These are phyloP conservation scores for Caenorhabditis zanzibari DNA, from an alignment of 2,888 invertebrate genomes.

Conservation along the genomic window DNA sequence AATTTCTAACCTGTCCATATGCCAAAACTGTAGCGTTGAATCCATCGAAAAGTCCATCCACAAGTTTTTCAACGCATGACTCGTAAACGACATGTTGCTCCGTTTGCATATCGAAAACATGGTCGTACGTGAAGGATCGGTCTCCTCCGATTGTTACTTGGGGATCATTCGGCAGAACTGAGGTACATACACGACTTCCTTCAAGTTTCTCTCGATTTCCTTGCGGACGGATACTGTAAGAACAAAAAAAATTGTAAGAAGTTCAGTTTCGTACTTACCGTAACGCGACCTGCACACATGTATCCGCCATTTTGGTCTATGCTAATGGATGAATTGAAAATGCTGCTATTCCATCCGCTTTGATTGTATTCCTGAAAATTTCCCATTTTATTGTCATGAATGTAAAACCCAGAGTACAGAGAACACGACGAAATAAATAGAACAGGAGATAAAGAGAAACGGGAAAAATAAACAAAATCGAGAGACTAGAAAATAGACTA, in stretches of 20 bases:
- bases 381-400: slow-evolving; percentile 20
- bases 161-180: slow-evolving; percentile 92
- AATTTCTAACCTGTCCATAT: slow-evolving; percentile 93
- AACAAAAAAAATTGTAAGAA: too few species aligned
- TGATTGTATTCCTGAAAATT: slow-evolving; percentile 20
- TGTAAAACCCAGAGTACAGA: background rate
- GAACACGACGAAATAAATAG: background rate
- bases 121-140: slow-evolving; percentile 89
- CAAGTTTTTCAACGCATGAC: slow-evolving; percentile 90
- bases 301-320: slow-evolving; percentile 53
- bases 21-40: slow-evolving; percentile 98
- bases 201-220: slow-evolving; percentile 94
- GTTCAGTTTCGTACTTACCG: slow-evolving; percentile 29
- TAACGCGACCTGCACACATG: slow-evolving; percentile 66
- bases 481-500: slow-evolving; percentile 36
- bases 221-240: slow-evolving; percentile 94
- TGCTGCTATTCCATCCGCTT: slow-evolving; percentile 42
- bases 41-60: slow-evolving; percentile 95
- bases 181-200: slow-evolving; percentile 94
- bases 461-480: slow-evolving; percentile 4
- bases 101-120: slow-evolving; percentile 92
- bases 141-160: slow-evolving; percentile 87
- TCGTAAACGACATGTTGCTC: slow-evolving; percentile 89
- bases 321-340: background rate
- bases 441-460: background rate